Percentiles rank a stretch among this genome's conserved stretches.
Conservation (phyloP, 2,113 vertebrate genomes). For the Ammodytes dubius region DNA sequence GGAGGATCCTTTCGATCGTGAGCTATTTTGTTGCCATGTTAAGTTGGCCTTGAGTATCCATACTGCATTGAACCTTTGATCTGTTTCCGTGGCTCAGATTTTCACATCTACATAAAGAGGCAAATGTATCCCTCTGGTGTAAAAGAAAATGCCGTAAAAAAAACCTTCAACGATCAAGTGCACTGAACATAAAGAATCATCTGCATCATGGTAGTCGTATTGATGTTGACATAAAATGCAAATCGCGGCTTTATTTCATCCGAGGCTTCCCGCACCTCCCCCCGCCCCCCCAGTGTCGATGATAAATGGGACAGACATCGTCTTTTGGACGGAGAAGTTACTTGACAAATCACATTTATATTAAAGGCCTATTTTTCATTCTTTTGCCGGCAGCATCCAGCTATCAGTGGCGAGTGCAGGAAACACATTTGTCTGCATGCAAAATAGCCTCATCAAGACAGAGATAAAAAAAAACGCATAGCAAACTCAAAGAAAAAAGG, state of each 20-base stretch:
- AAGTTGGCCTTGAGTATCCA: constrained; percentile 15
- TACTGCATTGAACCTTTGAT: constrained; percentile 16
- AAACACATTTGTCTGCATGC: constrained; percentile 56
- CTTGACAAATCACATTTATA: constrained; percentile 60
- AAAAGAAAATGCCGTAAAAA: constrained; percentile 5
- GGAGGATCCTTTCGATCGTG: constrained; percentile 5
- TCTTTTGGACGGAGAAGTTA: constrained; percentile 58
- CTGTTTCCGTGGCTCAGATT: constrained; percentile 35
- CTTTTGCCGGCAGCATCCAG: constrained; percentile 41
- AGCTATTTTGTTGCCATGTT: constrained; percentile 15
- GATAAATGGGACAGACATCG: constrained; percentile 63
- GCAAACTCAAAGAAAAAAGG: neutral
- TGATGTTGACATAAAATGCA: constrained; percentile 48
- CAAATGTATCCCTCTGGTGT: constrained; percentile 6
- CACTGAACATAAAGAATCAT: constrained; percentile 17
- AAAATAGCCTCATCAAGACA: constrained; percentile 56
- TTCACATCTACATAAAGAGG: constrained; percentile 15
- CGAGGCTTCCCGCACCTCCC: constrained; percentile 19
- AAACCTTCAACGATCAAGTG: constrained; percentile 11
- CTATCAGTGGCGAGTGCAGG: constrained; percentile 56
- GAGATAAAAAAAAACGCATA: constrained; percentile 33
- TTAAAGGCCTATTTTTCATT: constrained; percentile 67
- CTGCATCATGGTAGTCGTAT: constrained; percentile 34
- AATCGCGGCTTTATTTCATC: constrained; percentile 51
- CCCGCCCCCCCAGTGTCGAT: constrained; percentile 16